phyloP scores from a whole-genome alignment of 2,797 vertebrate genomes.

The Parotocinclus haroldoi region DNA sequence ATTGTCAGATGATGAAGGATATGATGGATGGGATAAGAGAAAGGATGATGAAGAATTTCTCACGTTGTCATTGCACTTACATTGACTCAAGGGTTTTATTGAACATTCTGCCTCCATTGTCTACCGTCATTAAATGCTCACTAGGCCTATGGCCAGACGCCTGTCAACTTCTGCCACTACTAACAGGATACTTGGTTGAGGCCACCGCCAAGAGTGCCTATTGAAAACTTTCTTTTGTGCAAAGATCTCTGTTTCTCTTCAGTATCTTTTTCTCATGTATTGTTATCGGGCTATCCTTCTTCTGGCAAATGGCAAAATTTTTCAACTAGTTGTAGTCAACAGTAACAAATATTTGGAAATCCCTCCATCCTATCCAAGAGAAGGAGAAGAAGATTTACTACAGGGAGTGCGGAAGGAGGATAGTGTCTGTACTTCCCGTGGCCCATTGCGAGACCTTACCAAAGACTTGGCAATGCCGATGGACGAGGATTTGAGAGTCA shows the following conservation, averaged over 20 bases:
- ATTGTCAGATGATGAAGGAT: too few species aligned
- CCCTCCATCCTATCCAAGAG: slow-evolving; percentile 16
- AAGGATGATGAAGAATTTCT: too few species aligned
- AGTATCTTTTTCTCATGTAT: slow-evolving; percentile 56
- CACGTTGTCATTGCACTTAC: slow-evolving; percentile 38
- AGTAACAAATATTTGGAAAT: slow-evolving; percentile 32
- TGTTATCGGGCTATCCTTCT: slow-evolving; percentile 47
- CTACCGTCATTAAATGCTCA: slow-evolving; percentile 64
- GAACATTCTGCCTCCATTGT: slow-evolving; percentile 58
- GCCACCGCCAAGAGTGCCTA: slow-evolving; percentile 45
- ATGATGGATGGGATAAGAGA: too few species aligned
- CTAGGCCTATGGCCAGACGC: slow-evolving; percentile 66
- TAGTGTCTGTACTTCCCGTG: slow-evolving; percentile 30
- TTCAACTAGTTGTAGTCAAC: slow-evolving; percentile 16
- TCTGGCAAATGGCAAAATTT: slow-evolving; percentile 27
- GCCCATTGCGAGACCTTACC: slow-evolving; percentile 37
- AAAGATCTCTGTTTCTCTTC: slow-evolving; percentile 25
- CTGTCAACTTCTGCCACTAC: slow-evolving; percentile 65
- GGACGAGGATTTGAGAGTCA: slow-evolving; percentile 80
- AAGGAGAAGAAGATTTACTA: slow-evolving; percentile 37
- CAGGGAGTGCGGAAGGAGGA: slow-evolving; percentile 40
- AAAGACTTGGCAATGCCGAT: slow-evolving; percentile 68
- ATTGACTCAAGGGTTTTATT: slow-evolving; percentile 60
- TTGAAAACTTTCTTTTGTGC: slow-evolving; percentile 56
- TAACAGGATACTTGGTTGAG: slow-evolving; percentile 52